Evolutionary conservation across 2,888 invertebrate genomes (phyloP), one percentile per base, ranked within the genome.

Genomic region (Blastobasis adustella): DNA sequence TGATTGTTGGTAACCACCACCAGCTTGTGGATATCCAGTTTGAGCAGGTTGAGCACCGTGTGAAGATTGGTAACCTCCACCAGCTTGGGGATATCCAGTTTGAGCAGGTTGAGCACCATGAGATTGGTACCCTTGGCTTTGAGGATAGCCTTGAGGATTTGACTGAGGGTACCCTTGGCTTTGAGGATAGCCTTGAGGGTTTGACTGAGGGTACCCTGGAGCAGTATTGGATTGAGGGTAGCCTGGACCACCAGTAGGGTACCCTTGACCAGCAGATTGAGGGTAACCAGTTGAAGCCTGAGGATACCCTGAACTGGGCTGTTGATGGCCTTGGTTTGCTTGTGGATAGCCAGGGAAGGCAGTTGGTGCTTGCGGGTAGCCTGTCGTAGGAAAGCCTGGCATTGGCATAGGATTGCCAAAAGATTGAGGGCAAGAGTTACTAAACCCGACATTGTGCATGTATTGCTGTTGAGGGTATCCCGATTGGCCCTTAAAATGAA

Each of bases 401-500:
- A 84, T 85, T 45, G 88, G 89, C 79, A 79, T 71, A 9, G 88
- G 86, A 60, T 86, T 88, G 37, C 87, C 89, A 56, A 89, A 89
- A 6, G 88, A 86, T 60, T 89, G 89, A 54, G 89, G 89, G 53
- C 87, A 86, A 10, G 71, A 59, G 76, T 89, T 89, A 72, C 65
- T 62, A 80, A 79, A 89, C 73, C 89, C 89, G 61, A 87, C 64
- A 76, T 85, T 89, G 72, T 86, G 87, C 59, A 80, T 69, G 63
- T 85, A 89, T 67, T 73, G 82, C 66, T 76, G 87, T 71, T 79
- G 87, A 66, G 83, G 87, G 72, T 70, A 90, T 86, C 90, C 90
- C 73, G 77, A 79, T 76, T 79, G 88, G 73, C 77, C 91, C 91
- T 81, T 91, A 66, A 78, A 89, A 76, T 59, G 58, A 78, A 78